Evolutionary conservation across 1,140 invertebrate genomes (phyloP), one percentile per base, ranked within the genome.

Genomic region (Pseudomyrmex flavicornis): DNA sequence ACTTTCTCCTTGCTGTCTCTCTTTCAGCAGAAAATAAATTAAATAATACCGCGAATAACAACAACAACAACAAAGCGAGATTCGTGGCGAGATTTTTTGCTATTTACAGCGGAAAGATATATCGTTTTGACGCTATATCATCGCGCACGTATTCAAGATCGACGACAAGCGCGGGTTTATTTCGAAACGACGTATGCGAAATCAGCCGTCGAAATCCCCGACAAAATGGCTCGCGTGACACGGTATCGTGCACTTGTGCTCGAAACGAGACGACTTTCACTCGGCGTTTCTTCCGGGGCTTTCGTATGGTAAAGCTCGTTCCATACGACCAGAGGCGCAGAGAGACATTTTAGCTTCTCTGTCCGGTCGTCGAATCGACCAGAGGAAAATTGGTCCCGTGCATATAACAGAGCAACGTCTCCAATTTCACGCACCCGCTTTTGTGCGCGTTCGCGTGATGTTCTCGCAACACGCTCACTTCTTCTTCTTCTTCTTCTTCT

Each of bases 341-440:
- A 74, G 59, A 87, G 61, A 26, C 5, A 35, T 35, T 83, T 76
- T 72, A 62, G 61, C 63, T 35, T 35, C 73, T 59, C 63, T 50
- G 75, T 35, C 59, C 75, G 63, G 22, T 74, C 54, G 59, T 35
- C 20, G 52, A 48, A 48, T 62, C 35, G 52, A 58, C 13, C 75
- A 22, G 20, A 75, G 17, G 17, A 17, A 17, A 70, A 88, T 88
- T 82, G 85, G 69, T 70, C 22, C 72, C 88, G 62, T 75, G 50
- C 83, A 82, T 56, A 84, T 85, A 35, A 35, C 35, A 82, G 70
- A 72, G 68, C 59, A 70, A 66, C 48, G 52, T 84, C 85, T 83
- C 80, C 66, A 8, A 56, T 54, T 84, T 59, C 68, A 56, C 52
- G 59, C 83, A 88, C 83, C 70, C 70, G 87, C 86, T 85, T 88